Evolutionary conservation across 2,797 vertebrate species (phyloP), one percentile per base, ranked within the genome.

Genomic region (Podarcis lilfordi): DNA sequence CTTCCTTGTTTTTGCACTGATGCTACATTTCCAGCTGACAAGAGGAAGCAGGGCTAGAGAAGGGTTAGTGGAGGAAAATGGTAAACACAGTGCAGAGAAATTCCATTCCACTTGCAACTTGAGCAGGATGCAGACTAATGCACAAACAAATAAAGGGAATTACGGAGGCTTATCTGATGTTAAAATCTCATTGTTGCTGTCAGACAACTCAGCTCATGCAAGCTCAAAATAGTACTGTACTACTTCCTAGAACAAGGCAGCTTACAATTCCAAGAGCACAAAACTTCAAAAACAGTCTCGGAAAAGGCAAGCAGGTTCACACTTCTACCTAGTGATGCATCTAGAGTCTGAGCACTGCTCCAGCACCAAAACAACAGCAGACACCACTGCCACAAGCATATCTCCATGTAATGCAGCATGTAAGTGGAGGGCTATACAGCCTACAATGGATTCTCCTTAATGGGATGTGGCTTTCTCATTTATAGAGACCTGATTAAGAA

Each of bases 91-190:
- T 37, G 29, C 76, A 45, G n/a, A 50, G 61, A 86, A 79, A 83
- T 86, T 78, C 37, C 80, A 35, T 89, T 72, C 50, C 68, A 13
- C n/a, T 72, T 89, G 23, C 37, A 84, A 89, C n/a, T 15, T 40
- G 37, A 84, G 64, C 40, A 59, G 40, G 81, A 80, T 86, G 76
- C 17, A 78, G 69, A 32, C 82, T 79, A 80, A 66, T 76, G 66
- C 1, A 3, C 21, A 83, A 86, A 21, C 45, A 66, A 87, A 0
- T 4, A 55, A 29, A 2, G 3, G 25, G 71, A 25, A 50, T 69
- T 89, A 80, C 15, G 80, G 74, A 88, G 45, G 61, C 5, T 0
- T 0, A n/a, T 77, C 29, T 15, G 40, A 77, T 3, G 50, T 68
- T 4, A 69, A 4, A 55, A 2, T 23, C 55, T 64, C 66, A 15